Evolutionary conservation across 2,797 vertebrate species (phyloP).

Genomic region (Botia almorhae): DNA sequence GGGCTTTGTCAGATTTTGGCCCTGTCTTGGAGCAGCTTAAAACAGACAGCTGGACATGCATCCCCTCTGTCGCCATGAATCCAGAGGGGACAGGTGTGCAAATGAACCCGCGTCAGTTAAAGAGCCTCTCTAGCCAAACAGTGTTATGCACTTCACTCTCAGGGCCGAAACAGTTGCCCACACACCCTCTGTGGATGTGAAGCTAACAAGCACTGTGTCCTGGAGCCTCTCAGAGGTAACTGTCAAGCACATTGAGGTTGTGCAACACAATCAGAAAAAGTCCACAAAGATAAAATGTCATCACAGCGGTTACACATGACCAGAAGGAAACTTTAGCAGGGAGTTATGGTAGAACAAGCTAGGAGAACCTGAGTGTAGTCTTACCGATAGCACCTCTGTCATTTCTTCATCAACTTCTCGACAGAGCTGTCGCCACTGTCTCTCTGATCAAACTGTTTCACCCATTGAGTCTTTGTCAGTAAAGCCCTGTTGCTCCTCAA

Average conservation of each 20-base stretch:
- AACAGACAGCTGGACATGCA: constrained; percentile 33
- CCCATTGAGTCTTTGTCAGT: constrained; percentile 33
- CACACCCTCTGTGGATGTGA: constrained; percentile 8
- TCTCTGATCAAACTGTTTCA: constrained; percentile 41
- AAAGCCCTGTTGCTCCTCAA: constrained; percentile 29
- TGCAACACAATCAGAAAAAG: background rate
- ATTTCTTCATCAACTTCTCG: constrained; percentile 26
- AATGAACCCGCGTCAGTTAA: constrained; percentile 26
- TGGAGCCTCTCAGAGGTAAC: constrained; percentile 23
- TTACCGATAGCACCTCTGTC: constrained; percentile 26
- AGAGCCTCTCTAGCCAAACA: constrained; percentile 42
- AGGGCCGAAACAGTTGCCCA: constrained; percentile 16
- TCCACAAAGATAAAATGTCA: constrained; percentile 5
- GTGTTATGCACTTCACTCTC: constrained; percentile 22
- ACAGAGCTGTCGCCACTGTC: constrained; percentile 10
- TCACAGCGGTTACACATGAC: background rate
- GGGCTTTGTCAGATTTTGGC: constrained; percentile 27
- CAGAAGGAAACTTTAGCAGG: constrained; percentile 26
- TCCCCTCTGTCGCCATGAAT: constrained; percentile 16
- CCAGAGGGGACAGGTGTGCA: constrained; percentile 49
- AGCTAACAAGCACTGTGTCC: constrained; percentile 23
- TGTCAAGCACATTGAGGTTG: background rate
- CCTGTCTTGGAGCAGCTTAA: constrained; percentile 2
- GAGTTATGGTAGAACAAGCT: constrained; percentile 20
- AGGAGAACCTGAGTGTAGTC: constrained; percentile 17